phyloP scores from a whole-genome alignment of 1,140 invertebrate genomes.

The Bombus consobrinus region DNA sequence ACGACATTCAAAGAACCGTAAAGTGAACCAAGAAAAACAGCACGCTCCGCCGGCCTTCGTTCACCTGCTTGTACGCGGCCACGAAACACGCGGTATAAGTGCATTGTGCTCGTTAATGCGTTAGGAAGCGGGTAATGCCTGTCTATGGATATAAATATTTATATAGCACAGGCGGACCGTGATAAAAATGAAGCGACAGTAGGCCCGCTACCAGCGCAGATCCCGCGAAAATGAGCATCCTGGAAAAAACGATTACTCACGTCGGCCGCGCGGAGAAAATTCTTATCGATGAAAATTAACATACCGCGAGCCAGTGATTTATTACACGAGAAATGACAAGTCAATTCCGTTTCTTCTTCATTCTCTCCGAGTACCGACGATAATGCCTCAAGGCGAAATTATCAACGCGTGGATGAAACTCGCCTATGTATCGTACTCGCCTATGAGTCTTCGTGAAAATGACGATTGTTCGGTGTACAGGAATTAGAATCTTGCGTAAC shows the following conservation, averaged over 20 bases:
- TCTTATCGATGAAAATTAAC: conserved; percentile 34
- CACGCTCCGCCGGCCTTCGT: conserved; percentile 59
- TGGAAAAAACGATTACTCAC: conserved; percentile 51
- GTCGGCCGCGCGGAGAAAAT: conserved; percentile 15
- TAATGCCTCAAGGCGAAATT: neutral
- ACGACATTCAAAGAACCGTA: conserved; percentile 68
- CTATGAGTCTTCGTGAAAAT: neutral
- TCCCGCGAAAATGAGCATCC: conserved; percentile 32
- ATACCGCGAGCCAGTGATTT: conserved; percentile 18
- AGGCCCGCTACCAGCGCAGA: neutral
- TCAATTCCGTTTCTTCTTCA: conserved; percentile 21
- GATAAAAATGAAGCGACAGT: conserved; percentile 47
- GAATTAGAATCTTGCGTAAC: neutral
- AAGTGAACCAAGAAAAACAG: conserved; percentile 66
- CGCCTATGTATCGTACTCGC: neutral
- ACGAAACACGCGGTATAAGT: conserved; percentile 40
- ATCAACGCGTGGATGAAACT: neutral
- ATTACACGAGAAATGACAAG: conserved; percentile 10
- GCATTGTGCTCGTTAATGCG: conserved; percentile 63
- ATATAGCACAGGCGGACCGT: conserved; percentile 53
- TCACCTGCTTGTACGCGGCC: conserved; percentile 53
- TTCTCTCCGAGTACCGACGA: neutral
- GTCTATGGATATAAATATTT: conserved; percentile 62
- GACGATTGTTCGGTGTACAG: neutral
- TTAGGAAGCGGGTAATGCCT: conserved; percentile 54